phyloP scores from a whole-genome alignment of 2,113 vertebrate species.

The Tretioscincus oriximinensis region DNA sequence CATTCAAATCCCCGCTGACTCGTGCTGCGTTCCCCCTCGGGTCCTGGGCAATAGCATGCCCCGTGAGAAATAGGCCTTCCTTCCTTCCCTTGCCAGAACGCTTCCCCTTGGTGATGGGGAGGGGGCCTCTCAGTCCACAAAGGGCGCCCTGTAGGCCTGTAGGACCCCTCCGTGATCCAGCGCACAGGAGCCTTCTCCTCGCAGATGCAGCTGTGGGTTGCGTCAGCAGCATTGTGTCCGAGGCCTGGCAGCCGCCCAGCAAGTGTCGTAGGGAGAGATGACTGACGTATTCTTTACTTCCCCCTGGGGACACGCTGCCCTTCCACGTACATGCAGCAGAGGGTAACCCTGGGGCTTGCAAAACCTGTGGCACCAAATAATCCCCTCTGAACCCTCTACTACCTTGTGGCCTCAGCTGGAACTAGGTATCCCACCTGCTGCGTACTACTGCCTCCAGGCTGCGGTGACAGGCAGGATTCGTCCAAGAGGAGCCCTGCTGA shows the following conservation, averaged over 20 bases:
- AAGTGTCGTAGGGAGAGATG: neutral
- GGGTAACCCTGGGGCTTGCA: neutral
- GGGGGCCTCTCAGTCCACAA: neutral
- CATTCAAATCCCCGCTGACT: too few relatives aligned
- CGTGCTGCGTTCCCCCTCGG: too few relatives aligned
- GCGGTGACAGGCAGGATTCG: too few relatives aligned
- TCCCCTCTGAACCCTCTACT: too few relatives aligned
- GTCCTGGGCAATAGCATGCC: too few relatives aligned
- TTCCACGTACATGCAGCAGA: neutral
- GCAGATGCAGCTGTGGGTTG: neutral
- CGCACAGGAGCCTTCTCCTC: neutral
- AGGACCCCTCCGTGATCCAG: too few relatives aligned
- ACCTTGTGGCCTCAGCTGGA: too few relatives aligned
- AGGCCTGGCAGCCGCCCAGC: neutral
- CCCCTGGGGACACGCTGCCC: neutral
- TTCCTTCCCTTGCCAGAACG: neutral
- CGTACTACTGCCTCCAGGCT: too few relatives aligned
- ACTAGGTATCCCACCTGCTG: too few relatives aligned
- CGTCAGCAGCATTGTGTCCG: constrained; percentile 4
- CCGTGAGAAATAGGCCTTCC: too few relatives aligned
- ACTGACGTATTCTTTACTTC: neutral
- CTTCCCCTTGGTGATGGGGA: neutral
- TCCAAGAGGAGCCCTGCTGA: too few relatives aligned
- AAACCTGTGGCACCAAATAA: too few relatives aligned
- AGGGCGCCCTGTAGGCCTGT: neutral